A percentile compares a stretch with the other conserved stretches of the same genome.
Conservation (phyloP, 2,113 vertebrate species). For the Nerophis ophidion region DNA sequence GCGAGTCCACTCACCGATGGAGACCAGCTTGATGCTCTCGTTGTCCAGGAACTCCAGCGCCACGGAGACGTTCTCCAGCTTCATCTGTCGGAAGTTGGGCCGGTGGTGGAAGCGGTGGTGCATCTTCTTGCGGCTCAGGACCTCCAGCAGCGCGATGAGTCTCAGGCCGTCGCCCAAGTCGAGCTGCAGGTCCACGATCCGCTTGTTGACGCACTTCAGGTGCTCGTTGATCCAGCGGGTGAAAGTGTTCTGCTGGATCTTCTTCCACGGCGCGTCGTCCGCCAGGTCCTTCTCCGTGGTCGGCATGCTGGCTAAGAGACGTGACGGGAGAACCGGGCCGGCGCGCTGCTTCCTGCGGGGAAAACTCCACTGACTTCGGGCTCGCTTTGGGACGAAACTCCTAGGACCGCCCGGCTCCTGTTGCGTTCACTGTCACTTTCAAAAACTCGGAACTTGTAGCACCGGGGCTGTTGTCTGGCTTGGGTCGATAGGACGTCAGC, state of each 20-base stretch:
- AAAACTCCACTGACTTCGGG: slow-evolving; percentile 12
- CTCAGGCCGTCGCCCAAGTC: slow-evolving; percentile 91
- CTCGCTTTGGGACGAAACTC: slow-evolving; percentile 4
- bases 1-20: slow-evolving; percentile 82
- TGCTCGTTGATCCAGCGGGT: slow-evolving; percentile 97
- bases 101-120: slow-evolving; percentile 82
- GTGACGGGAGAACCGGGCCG: background rate
- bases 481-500: too few species aligned
- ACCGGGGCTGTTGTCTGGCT: background rate
- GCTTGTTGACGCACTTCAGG: slow-evolving; percentile 91
- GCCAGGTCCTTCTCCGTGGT: slow-evolving; percentile 95
- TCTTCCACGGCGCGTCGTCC: slow-evolving; percentile 96
- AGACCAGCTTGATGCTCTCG: slow-evolving; percentile 93
- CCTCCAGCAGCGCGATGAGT: slow-evolving; percentile 90
- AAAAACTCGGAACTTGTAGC: slow-evolving; percentile 12
- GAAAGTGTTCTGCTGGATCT: slow-evolving; percentile 97
- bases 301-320: slow-evolving; percentile 71
- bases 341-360: slow-evolving; percentile 13
- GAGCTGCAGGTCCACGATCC: slow-evolving; percentile 86
- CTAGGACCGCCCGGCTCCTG: slow-evolving; percentile 15
- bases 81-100: slow-evolving; percentile 97
- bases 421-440: slow-evolving; percentile 18
- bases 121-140: slow-evolving; percentile 95
- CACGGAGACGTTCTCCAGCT: slow-evolving; percentile 96
- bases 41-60: slow-evolving; percentile 93